Base-by-base conservation (phyloP, 2,113 vertebrate species). In the Ciconia boyciana region DNA sequence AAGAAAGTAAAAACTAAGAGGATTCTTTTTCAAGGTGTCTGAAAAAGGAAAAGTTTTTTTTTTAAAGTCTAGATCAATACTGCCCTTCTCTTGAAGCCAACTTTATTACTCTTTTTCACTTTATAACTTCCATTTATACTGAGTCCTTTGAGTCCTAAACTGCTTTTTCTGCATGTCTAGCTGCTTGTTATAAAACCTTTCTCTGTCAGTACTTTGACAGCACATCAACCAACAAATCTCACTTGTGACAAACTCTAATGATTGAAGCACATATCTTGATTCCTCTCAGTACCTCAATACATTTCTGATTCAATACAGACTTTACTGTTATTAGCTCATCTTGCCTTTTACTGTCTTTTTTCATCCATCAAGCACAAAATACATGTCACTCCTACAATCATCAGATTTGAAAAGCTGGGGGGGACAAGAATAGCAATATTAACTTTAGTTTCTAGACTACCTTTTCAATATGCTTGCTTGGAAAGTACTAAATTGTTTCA, bases 181-280 rank as follows among this genome's bases (percentile, higher is more conserved):
- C 87, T 97, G 66, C 93, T 97, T 98, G 92, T 97, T 97, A 91
- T 89, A 97, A 98, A 97, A 96, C 36, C 93, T 93, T 97, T 96
- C 95, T 97, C 90, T 96, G 96, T 97, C 90, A 78, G 80, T 96
- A 97, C 97, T 96, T 95, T 98, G 98, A 97, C 97, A 98, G 97
- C 95, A 79, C 94, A 97, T 98, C 98, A 97, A 91, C 97, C 95
- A 96, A 95, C 88, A 97, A 98, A 98, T 98, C 98, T 98, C 96
- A 97, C 96, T 97, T 97, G 97, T 98, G 98, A 98, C 98, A 98
- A 98, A 98, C 94, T 97, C 95, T 98, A 98, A 98, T 98, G 98
- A 98, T 98, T 97, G 98, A 98, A 98, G 96, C 96, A 90, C 97
- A 84, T 93, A 98, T 99, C 98, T 98, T 97, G 97, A 98, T 99